phyloP scores from a whole-genome alignment of 2,888 invertebrate genomes.

The Ophion slaviceki region DNA sequence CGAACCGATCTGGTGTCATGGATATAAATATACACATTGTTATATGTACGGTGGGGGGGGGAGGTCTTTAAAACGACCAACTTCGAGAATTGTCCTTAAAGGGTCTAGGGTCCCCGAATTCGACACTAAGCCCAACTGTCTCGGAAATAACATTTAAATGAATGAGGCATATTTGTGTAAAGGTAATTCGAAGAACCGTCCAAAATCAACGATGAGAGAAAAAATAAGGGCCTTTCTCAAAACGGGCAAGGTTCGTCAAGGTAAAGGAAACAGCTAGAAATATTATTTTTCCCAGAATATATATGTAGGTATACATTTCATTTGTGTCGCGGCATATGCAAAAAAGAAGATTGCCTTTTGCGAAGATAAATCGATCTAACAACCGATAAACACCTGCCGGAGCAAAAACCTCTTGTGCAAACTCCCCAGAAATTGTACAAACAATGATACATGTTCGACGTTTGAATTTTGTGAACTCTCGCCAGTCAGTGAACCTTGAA shows the following conservation, averaged over 20 bases:
- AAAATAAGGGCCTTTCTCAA: too few relatives aligned
- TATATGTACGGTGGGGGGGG: not conserved
- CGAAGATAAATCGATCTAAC: conserved; percentile 49
- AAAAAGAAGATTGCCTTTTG: conserved; percentile 20
- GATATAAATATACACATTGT: conserved; percentile 1
- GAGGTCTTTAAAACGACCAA: too few relatives aligned
- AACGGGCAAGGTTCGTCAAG: too few relatives aligned
- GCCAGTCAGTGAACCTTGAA: not conserved
- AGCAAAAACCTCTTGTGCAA: not conserved
- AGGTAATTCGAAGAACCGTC: too few relatives aligned
- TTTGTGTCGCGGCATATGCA: not conserved
- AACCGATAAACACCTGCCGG: conserved; percentile 23
- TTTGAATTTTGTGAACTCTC: not conserved
- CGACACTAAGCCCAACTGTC: too few relatives aligned
- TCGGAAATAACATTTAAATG: conserved; percentile 2
- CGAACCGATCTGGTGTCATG: conserved; percentile 54
- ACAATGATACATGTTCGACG: not conserved
- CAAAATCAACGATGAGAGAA: too few relatives aligned
- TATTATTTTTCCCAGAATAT: too few relatives aligned
- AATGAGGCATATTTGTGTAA: conserved; percentile 41
- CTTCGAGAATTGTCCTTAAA: too few relatives aligned
- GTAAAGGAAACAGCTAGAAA: too few relatives aligned
- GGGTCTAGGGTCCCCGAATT: too few relatives aligned
- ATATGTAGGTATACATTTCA: too few relatives aligned
- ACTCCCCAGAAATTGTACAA: not conserved